Evolutionary conservation across 2,113 vertebrate genomes (phyloP).

Genomic region (Coturnix japonica): DNA sequence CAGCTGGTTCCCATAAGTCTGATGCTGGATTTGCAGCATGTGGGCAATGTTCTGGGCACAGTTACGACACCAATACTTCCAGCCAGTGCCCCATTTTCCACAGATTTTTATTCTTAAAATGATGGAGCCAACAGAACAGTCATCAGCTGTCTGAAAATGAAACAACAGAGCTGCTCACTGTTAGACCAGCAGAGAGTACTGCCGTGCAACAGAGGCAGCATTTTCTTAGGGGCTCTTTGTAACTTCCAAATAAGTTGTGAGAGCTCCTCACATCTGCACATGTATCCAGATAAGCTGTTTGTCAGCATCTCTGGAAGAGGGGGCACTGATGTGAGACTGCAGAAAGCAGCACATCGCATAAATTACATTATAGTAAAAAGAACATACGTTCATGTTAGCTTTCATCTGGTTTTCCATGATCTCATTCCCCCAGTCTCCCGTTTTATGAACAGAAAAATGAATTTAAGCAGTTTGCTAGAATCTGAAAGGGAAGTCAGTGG

Average conservation of each 20-base stretch:
- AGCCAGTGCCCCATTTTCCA: constrained; percentile 21
- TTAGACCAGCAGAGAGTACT: neutral
- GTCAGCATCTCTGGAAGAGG: neutral
- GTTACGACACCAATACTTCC: neutral
- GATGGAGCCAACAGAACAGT: neutral
- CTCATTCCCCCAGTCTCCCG: neutral
- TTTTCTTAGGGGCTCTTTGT: neutral
- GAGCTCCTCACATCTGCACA: neutral
- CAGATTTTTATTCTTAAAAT: neutral
- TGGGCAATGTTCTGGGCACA: neutral
- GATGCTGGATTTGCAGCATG: constrained; percentile 22
- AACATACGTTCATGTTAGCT: neutral
- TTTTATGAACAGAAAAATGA: neutral
- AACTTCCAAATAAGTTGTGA: neutral
- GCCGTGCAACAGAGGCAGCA: accelerated
- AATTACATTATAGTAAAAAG: neutral
- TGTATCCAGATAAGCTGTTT: neutral
- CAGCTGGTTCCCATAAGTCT: constrained; percentile 11
- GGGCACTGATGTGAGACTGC: neutral
- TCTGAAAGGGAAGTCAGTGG: neutral
- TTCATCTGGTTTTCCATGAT: neutral
- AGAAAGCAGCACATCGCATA: neutral
- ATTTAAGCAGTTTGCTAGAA: neutral
- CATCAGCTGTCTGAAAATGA: neutral
- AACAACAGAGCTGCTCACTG: neutral